These are phyloP conservation scores for Connochaetes taurinus DNA, from an alignment of 2,113 vertebrate species.

Conservation along the genomic window DNA sequence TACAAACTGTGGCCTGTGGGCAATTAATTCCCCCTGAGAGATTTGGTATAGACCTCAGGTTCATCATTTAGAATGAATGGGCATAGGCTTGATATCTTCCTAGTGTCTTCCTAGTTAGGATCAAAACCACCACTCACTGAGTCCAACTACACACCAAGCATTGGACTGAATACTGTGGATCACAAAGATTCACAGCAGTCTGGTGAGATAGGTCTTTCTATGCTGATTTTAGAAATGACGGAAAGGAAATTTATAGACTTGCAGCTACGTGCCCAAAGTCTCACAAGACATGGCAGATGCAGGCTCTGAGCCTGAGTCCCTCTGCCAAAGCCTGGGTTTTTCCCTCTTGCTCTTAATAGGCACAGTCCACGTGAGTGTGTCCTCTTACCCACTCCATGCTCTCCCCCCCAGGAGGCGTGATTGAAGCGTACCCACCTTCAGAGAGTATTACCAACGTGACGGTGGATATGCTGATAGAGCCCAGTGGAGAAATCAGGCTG, in stretches of 20 bases:
- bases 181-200: neutral
- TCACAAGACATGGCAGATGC: neutral
- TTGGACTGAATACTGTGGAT: neutral
- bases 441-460: conserved; percentile 85
- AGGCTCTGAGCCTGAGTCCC: neutral
- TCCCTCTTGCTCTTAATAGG: neutral
- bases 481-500: conserved; percentile 81
- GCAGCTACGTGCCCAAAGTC: neutral
- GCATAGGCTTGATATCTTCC: neutral
- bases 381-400: neutral
- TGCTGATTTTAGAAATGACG: neutral
- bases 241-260: neutral
- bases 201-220: neutral
- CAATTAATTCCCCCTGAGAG: neutral
- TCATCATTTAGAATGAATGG: neutral
- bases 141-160: neutral
- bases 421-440: conserved; percentile 86
- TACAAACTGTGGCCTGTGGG: neutral
- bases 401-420: conserved; percentile 83
- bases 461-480: conserved; percentile 91
- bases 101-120: neutral
- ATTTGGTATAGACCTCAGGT: neutral
- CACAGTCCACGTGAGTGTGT: fast-evolving
- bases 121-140: neutral
- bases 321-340: neutral